These are phyloP conservation scores for Crotalus tigris DNA, from an alignment of 2,113 vertebrate species.

Conservation along the genomic window DNA sequence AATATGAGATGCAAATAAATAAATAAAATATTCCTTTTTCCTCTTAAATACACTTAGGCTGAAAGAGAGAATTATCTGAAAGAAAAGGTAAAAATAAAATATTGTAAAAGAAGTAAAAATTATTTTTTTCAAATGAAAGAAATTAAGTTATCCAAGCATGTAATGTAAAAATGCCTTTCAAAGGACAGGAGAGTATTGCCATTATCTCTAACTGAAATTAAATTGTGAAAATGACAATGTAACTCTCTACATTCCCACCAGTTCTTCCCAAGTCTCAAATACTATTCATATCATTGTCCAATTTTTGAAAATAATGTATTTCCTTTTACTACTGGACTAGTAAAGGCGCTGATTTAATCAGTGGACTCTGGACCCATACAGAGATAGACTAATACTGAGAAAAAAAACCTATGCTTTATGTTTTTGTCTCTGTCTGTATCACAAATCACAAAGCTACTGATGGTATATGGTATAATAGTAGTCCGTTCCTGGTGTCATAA, in stretches of 20 bases:
- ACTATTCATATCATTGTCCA: neutral
- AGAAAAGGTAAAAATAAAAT: neutral
- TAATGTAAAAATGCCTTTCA: no score
- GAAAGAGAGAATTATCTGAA: neutral
- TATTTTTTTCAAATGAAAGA: neutral
- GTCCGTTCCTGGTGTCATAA: neutral
- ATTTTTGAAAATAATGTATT: neutral
- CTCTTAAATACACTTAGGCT: neutral
- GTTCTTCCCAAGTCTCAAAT: neutral
- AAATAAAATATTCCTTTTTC: neutral
- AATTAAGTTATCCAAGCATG: neutral
- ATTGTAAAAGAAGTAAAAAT: rapidly evolving
- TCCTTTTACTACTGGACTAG: neutral
- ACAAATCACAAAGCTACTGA: neutral
- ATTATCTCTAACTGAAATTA: neutral
- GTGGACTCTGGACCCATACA: neutral
- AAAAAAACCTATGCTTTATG: neutral
- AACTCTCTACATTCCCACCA: neutral
- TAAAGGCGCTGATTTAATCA: neutral
- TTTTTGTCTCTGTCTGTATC: neutral
- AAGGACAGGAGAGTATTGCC: neutral
- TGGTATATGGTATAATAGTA: neutral
- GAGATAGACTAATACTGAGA: neutral
- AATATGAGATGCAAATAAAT: neutral
- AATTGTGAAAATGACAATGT: neutral